Percentiles rank a stretch among this genome's conserved stretches.
These are phyloP conservation scores for Hemibagrus wyckioides DNA, from an alignment of 2,113 vertebrate species.

Conservation along the genomic window DNA sequence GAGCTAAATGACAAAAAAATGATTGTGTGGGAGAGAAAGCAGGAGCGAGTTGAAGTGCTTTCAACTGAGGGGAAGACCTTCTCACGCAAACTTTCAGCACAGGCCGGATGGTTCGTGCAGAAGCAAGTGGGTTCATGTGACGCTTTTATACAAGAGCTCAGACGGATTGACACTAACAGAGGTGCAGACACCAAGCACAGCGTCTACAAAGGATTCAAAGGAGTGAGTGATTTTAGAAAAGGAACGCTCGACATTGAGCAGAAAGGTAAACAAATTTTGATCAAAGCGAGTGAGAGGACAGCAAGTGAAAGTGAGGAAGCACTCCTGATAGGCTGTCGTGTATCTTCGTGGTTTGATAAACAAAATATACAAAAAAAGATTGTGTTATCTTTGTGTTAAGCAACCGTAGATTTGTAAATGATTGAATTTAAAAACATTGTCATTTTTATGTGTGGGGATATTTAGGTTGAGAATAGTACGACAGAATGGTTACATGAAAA, in stretches of 20 bases:
- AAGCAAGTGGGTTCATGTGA: slow-evolving; percentile 23
- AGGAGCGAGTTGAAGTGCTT: neutral
- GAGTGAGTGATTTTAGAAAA: neutral
- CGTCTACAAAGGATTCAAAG: neutral
- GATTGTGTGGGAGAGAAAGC: neutral
- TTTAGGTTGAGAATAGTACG: neutral
- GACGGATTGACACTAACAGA: neutral
- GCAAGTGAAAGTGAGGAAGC: neutral
- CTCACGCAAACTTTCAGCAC: slow-evolving; percentile 5
- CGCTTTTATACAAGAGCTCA: neutral
- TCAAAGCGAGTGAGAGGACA: slow-evolving; percentile 27
- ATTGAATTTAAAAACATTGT: neutral
- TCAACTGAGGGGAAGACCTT: slow-evolving; percentile 25
- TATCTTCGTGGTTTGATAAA: neutral
- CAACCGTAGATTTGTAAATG: neutral
- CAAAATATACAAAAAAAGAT: neutral
- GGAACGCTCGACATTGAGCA: neutral
- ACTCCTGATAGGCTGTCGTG: slow-evolving; percentile 12
- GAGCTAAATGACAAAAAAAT: neutral
- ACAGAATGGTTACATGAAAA: neutral
- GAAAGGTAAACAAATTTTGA: slow-evolving; percentile 42
- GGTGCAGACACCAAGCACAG: neutral
- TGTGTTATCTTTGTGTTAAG: neutral
- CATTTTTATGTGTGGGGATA: neutral
- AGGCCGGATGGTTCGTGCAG: neutral